Percentiles rank a stretch among this genome's conserved stretches.
Conservation (phyloP, 2,113 vertebrate genomes). For the Suricata suricatta region DNA sequence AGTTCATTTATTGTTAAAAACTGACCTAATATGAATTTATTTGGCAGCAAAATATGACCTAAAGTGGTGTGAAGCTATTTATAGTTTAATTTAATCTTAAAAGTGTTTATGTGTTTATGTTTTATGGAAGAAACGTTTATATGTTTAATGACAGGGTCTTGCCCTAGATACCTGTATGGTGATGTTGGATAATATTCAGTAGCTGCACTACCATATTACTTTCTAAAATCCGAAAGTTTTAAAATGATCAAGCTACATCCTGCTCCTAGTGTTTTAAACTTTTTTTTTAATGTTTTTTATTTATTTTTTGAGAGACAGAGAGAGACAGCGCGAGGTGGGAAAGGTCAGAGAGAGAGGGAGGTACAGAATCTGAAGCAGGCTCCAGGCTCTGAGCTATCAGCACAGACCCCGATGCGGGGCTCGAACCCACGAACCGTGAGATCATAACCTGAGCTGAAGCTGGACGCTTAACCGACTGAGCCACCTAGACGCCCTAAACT, state of each 20-base stretch:
- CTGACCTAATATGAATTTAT: background rate
- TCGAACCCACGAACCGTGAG: too few relatives aligned
- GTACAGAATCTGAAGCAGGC: too few relatives aligned
- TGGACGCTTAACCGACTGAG: too few relatives aligned
- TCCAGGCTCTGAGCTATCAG: too few relatives aligned
- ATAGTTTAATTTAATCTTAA: background rate
- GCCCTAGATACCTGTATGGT: background rate
- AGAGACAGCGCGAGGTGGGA: too few relatives aligned
- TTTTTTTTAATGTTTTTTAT: too few relatives aligned
- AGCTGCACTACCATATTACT: background rate
- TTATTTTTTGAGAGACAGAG: too few relatives aligned
- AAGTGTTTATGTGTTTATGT: background rate
- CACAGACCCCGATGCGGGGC: too few relatives aligned
- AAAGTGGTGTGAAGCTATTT: slow-evolving; percentile 17
- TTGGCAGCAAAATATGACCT: slow-evolving; percentile 9
- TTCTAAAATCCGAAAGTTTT: background rate
- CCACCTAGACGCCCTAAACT: background rate
- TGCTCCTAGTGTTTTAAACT: background rate
- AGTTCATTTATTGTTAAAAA: background rate
- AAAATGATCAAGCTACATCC: background rate
- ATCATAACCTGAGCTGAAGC: too few relatives aligned
- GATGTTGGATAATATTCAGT: background rate
- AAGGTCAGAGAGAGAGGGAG: too few relatives aligned
- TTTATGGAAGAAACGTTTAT: background rate
- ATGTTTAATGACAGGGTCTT: background rate